A percentile compares a stretch with the other conserved stretches of the same genome.
Evolutionary conservation across 2,888 invertebrate genomes (phyloP).

Genomic region (Agriopis marginaria): DNA sequence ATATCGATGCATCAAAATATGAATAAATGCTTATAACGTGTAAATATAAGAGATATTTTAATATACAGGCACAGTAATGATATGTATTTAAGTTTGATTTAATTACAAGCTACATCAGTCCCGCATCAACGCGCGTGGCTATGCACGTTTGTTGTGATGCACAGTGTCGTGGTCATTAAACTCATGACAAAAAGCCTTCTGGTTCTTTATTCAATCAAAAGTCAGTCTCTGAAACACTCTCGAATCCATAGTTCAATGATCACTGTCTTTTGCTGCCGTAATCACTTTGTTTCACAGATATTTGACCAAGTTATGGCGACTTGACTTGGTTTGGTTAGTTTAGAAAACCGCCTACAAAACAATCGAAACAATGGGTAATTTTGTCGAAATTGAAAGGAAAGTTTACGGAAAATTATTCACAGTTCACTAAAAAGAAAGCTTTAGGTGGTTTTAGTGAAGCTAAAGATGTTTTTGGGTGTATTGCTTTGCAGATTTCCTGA

Average conservation of each 20-base stretch:
- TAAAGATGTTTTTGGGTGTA: slow-evolving; percentile 59
- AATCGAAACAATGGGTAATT: slow-evolving; percentile 42
- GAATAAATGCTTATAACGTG: slow-evolving; percentile 45
- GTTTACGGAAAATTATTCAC: slow-evolving; percentile 25
- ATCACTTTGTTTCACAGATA: slow-evolving; percentile 61
- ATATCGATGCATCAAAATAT: slow-evolving; percentile 43
- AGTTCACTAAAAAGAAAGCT: slow-evolving; percentile 38
- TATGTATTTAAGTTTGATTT: slow-evolving; percentile 76
- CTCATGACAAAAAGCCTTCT: slow-evolving; percentile 38
- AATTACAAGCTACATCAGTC: slow-evolving; percentile 64
- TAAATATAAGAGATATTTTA: slow-evolving; percentile 61
- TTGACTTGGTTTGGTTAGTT: slow-evolving; percentile 56
- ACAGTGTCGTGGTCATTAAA: slow-evolving; percentile 39
- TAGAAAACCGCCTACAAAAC: slow-evolving; percentile 54
- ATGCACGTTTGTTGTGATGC: slow-evolving; percentile 52
- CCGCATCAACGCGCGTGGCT: slow-evolving; percentile 41
- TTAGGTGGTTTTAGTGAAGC: slow-evolving; percentile 50
- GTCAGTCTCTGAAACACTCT: slow-evolving; percentile 47
- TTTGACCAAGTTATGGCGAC: slow-evolving; percentile 68
- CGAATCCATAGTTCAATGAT: slow-evolving; percentile 49
- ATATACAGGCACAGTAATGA: slow-evolving; percentile 81
- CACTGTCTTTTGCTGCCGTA: slow-evolving; percentile 51
- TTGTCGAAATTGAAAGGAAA: slow-evolving; percentile 36
- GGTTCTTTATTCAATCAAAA: slow-evolving; percentile 42
- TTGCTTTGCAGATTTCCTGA: slow-evolving; percentile 68